Conservation (phyloP, 2,888 invertebrate species). For the Sarcophaga variegata region DNA sequence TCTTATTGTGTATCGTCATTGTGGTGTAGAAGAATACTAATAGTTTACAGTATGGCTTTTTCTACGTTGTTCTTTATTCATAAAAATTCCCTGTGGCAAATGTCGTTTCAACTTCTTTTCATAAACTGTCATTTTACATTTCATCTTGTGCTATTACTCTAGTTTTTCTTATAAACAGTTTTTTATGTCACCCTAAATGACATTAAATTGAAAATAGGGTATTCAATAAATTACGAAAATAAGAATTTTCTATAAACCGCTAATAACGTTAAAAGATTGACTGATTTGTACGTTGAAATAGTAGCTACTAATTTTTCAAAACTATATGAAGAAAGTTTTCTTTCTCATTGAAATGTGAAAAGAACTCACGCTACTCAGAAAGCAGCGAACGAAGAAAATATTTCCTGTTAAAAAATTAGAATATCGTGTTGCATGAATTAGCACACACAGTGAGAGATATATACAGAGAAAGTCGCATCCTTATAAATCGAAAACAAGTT, state of each 20-base stretch:
- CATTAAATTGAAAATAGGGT: conserved; percentile 31
- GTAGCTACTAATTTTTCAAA: too few relatives aligned
- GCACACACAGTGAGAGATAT: too few relatives aligned
- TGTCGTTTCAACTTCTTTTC: conserved; percentile 63
- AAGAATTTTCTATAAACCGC: neutral
- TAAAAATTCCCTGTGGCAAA: conserved; percentile 62
- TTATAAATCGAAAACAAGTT: too few relatives aligned
- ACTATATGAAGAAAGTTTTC: too few relatives aligned
- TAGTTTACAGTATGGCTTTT: conserved; percentile 27
- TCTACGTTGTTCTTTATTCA: conserved; percentile 23
- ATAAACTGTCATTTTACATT: conserved; percentile 63
- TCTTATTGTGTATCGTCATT: conserved; percentile 6
- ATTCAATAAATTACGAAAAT: neutral
- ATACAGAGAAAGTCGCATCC: too few relatives aligned
- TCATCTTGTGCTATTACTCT: conserved; percentile 52
- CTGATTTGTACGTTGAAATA: too few relatives aligned
- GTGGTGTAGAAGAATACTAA: conserved; percentile 20
- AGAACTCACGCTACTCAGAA: too few relatives aligned
- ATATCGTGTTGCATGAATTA: too few relatives aligned
- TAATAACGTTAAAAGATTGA: too few relatives aligned
- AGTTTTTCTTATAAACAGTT: conserved; percentile 43
- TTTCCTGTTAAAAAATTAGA: too few relatives aligned
- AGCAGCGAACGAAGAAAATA: too few relatives aligned
- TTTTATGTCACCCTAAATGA: conserved; percentile 25
- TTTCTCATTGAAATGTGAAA: too few relatives aligned